phyloP scores from a whole-genome alignment of 2,797 vertebrate species.

The Hapalemur alaotrensis region DNA sequence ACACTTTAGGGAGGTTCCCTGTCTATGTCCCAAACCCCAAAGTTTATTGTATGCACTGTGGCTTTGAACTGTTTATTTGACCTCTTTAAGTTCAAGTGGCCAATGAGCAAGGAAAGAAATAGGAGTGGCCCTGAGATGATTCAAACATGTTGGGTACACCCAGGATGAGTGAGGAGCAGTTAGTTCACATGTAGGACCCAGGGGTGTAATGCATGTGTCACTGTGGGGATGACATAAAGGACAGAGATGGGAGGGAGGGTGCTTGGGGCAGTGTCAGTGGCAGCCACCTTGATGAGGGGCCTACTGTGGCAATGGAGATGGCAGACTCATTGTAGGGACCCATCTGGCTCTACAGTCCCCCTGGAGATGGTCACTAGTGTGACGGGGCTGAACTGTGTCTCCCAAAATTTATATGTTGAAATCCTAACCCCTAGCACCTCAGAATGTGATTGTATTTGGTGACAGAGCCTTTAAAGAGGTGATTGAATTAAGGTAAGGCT shows the following conservation, averaged over 20 bases:
- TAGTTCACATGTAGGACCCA: background rate
- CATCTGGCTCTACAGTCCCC: background rate
- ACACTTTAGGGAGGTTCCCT: background rate
- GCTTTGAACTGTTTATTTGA: conserved; percentile 18
- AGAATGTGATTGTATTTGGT: background rate
- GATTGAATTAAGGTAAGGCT: background rate
- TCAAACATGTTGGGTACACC: background rate
- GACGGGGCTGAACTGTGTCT: background rate
- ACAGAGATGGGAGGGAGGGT: background rate
- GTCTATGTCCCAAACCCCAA: background rate
- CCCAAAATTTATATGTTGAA: background rate
- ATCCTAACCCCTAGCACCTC: background rate
- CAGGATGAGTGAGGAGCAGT: background rate
- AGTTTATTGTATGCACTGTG: background rate
- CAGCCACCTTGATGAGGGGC: background rate
- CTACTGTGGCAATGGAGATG: background rate
- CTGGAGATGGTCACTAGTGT: background rate
- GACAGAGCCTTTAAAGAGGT: background rate
- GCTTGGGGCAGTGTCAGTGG: rapidly evolving
- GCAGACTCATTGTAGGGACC: background rate
- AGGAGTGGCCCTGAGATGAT: conserved; percentile 49
- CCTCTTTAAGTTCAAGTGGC: conserved; percentile 24
- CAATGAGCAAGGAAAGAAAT: background rate
- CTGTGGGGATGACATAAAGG: background rate
- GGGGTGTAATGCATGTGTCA: background rate